phyloP scores from a whole-genome alignment of 1,140 invertebrate genomes.

The Formica selysi region DNA sequence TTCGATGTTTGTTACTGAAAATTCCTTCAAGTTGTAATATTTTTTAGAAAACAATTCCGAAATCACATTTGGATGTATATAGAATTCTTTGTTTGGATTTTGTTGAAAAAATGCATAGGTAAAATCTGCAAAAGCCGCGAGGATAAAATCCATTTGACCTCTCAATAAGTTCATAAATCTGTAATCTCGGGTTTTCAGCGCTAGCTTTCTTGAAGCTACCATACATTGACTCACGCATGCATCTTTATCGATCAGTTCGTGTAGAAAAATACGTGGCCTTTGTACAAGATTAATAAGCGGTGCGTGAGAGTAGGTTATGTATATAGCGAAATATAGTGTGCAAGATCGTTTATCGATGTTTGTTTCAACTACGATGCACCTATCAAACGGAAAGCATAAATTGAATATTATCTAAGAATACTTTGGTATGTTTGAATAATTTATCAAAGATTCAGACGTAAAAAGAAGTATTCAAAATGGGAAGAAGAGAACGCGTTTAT shows the following conservation, averaged over 20 bases:
- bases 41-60: neutral
- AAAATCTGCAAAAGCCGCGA: neutral
- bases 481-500: neutral
- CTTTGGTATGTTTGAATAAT: slow-evolving; percentile 21
- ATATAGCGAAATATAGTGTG: neutral
- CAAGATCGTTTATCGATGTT: slow-evolving; percentile 15
- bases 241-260: slow-evolving; percentile 5
- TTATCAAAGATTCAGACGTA: slow-evolving; percentile 33
- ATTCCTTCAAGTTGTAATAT: neutral
- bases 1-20: neutral
- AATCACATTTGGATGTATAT: neutral
- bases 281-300: slow-evolving; percentile 11
- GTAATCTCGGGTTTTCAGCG: slow-evolving; percentile 5
- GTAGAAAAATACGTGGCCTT: neutral
- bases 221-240: slow-evolving; percentile 4
- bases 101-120: neutral
- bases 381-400: slow-evolving; percentile 2
- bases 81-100: neutral
- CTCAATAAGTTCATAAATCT: slow-evolving; percentile 16
- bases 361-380: neutral
- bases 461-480: neutral
- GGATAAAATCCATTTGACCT: neutral
- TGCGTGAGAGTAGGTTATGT: neutral
- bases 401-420: neutral
- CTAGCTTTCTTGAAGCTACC: neutral